Base-by-base conservation (phyloP, 2,113 vertebrate species). In the Pangasianodon hypophthalmus region DNA sequence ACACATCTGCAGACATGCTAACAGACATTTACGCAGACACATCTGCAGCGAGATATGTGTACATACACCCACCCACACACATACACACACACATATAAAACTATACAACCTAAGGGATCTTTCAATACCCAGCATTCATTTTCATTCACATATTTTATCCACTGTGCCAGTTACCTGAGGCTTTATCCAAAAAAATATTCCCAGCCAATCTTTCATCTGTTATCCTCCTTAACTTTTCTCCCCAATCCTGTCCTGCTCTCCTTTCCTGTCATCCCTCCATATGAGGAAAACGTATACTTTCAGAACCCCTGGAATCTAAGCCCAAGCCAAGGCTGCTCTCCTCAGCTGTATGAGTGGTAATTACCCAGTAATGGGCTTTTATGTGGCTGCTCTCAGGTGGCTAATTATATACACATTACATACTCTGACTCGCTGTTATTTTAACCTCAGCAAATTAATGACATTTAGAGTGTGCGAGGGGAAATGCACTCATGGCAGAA, bases 341-440 rank as follows among this genome's bases (percentile, higher is more conserved):
- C 91, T 92, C 94, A 95, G 94, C 95, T 96, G 95, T 91, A 73
- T 91, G 92, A 82, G 91, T 93, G 90, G 94, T 96, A 96, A 96
- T 96, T 96, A 95, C 94, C 95, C 93, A 87, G 95, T 96, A 95
- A 96, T 95, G 94, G 95, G 92, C 95, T 96, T 96, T 95, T 95
- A 96, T 96, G 94, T 94, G 93, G 95, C 94, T 93, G 94, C 92
- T 95, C 94, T 96, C 95, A 95, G 95, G 95, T 96, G 95, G 93
- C 94, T 96, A 96, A 96, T 96, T 96, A 96, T 93, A 96, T 92
- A 95, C 94, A 95, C 93, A 95, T 96, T 96, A 96, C 95, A 96
- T 95, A 95, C 92, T 93, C 93, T 16, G 52, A 93, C 92, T 93
- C 80, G 93, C 94, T 96, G 95, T 96, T 96, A 94, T 96, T 96